Percentiles rank a stretch among this genome's conserved stretches.
phyloP scores from a whole-genome alignment of 2,888 invertebrate genomes.

The Pantelozetes paolii region DNA sequence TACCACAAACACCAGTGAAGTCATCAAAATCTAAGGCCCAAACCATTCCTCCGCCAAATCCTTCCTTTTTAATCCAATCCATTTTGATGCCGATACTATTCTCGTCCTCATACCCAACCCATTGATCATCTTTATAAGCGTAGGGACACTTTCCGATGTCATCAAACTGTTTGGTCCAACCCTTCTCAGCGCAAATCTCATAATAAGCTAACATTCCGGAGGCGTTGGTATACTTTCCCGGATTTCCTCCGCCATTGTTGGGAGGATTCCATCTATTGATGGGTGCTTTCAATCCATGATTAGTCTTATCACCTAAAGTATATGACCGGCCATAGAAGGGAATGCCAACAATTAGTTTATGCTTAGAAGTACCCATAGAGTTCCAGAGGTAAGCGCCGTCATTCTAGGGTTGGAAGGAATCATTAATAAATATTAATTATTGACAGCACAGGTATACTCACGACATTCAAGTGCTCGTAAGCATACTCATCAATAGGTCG shows the following conservation, averaged over 20 bases:
- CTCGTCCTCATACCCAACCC: constrained; percentile 48
- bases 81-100: constrained; percentile 44
- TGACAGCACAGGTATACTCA: constrained; percentile 56
- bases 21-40: constrained; percentile 93
- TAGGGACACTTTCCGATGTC: constrained; percentile 49
- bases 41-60: constrained; percentile 81
- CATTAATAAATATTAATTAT: not conserved
- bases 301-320: constrained; percentile 45
- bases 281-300: constrained; percentile 44
- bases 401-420: not conserved
- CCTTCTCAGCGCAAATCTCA: constrained; percentile 43
- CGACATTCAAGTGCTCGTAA: constrained; percentile 82
- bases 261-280: constrained; percentile 39
- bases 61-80: constrained; percentile 64
- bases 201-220: constrained; percentile 48
- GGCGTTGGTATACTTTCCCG: constrained; percentile 47
- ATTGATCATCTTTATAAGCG: constrained; percentile 45
- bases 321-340: constrained; percentile 50
- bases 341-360: constrained; percentile 49
- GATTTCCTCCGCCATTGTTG: constrained; percentile 43
- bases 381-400: constrained; percentile 47
- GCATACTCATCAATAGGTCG: constrained; percentile 77
- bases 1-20: constrained; percentile 71
- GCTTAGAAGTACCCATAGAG: constrained; percentile 46
- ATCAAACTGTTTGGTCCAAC: constrained; percentile 45